phyloP scores from a whole-genome alignment of 2,113 vertebrate species.

The Tragelaphus buxtoni region DNA sequence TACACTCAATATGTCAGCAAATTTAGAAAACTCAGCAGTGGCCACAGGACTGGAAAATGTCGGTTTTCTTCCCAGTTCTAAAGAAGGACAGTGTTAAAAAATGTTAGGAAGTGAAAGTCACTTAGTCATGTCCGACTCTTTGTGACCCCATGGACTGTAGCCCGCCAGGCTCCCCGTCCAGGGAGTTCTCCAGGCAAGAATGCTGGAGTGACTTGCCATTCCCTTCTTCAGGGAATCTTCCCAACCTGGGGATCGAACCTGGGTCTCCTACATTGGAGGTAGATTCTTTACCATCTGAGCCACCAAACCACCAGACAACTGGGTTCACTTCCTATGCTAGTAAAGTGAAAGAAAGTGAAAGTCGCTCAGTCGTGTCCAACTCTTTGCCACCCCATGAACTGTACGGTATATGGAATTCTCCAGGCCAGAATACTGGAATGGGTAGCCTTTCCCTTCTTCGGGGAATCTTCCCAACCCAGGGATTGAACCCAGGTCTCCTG shows the following conservation, averaged over 20 bases:
- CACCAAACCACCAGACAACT: not conserved
- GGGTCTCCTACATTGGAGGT: not conserved
- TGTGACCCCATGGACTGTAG: not conserved
- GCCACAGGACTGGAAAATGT: not conserved
- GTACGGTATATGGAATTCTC: not conserved
- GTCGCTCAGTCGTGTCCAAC: not conserved
- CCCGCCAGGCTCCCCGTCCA: not conserved
- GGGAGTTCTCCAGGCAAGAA: not conserved
- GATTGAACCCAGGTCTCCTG: not conserved
- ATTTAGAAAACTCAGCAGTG: not conserved
- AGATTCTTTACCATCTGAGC: not conserved
- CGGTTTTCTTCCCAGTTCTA: not conserved
- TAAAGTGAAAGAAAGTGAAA: not conserved
- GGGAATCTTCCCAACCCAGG: not conserved
- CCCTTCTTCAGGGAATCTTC: not conserved
- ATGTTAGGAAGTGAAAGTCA: not conserved
- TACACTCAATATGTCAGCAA: not conserved
- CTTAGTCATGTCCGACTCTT: not conserved
- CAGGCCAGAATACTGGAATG: not conserved
- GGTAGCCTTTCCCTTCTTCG: not conserved
- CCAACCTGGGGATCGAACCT: not conserved
- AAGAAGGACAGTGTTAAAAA: not conserved
- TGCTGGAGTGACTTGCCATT: not conserved
- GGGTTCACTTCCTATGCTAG: not conserved
- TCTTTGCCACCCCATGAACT: not conserved